Conservation (phyloP, 2,888 invertebrate species). For the Autographa pulchrina region DNA sequence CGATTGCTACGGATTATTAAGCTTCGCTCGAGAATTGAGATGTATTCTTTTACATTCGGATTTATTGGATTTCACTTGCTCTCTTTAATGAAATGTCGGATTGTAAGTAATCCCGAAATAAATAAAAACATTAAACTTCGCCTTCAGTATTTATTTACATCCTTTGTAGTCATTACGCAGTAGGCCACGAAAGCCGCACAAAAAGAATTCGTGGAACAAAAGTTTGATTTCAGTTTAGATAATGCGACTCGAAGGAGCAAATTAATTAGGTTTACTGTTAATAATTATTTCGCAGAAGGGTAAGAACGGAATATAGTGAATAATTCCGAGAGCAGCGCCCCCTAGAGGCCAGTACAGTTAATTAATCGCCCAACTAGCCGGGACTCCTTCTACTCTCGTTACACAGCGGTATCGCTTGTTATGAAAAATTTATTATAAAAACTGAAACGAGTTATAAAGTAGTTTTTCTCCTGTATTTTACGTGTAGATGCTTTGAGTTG, state of each 20-base stretch:
- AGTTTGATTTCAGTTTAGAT: slow-evolving; percentile 64
- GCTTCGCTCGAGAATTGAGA: slow-evolving; percentile 19
- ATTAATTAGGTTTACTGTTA: slow-evolving; percentile 76
- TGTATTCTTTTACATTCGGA: slow-evolving; percentile 25
- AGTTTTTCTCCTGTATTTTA: slow-evolving; percentile 38
- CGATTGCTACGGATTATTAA: slow-evolving; percentile 22
- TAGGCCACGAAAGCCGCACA: slow-evolving; percentile 16
- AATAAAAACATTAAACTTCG: background rate
- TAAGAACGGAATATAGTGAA: slow-evolving; percentile 71
- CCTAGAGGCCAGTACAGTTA: slow-evolving; percentile 75
- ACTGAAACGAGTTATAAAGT: slow-evolving; percentile 47
- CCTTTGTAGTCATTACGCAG: slow-evolving; percentile 15
- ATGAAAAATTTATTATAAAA: slow-evolving; percentile 66
- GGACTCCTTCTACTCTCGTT: slow-evolving; percentile 66
- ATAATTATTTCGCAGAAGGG: slow-evolving; percentile 77
- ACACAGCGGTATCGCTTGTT: slow-evolving; percentile 63
- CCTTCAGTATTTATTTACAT: slow-evolving; percentile 2
- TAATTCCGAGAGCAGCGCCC: slow-evolving; percentile 70
- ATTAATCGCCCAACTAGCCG: slow-evolving; percentile 77
- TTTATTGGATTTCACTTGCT: slow-evolving; percentile 25
- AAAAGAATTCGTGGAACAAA: slow-evolving; percentile 46
- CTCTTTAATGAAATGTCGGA: background rate
- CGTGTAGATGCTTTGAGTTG: slow-evolving; percentile 16
- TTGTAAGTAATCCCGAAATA: background rate
- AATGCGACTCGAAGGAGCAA: slow-evolving; percentile 69